phyloP scores from a whole-genome alignment of 2,113 vertebrate species.

The Aramus guarauna region DNA sequence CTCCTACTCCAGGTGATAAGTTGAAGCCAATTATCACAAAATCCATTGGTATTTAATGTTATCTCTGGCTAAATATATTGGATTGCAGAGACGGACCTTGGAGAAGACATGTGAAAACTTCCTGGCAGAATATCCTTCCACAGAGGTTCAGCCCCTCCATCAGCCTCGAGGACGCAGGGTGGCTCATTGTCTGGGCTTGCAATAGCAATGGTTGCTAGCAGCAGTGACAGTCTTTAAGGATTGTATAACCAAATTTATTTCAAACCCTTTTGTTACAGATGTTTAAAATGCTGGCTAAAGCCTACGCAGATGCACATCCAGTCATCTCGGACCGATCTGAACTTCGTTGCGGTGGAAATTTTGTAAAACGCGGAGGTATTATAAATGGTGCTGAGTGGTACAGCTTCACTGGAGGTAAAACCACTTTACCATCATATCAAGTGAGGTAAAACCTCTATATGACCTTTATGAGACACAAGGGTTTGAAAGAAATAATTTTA shows the following conservation, averaged over 20 bases:
- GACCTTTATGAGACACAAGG: not conserved
- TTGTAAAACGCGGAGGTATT: conserved; percentile 84
- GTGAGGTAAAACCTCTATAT: conserved; percentile 53
- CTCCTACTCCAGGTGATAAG: not conserved
- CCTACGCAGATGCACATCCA: conserved; percentile 86
- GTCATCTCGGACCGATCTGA: conserved; percentile 89
- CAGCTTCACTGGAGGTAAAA: conserved; percentile 94
- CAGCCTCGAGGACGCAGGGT: fast-evolving
- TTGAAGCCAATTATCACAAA: not conserved
- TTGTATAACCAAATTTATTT: not conserved
- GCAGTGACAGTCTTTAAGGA: not conserved
- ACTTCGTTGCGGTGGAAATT: conserved; percentile 88
- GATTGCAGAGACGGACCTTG: not conserved
- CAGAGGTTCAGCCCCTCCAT: not conserved
- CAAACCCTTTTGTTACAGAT: conserved; percentile 67
- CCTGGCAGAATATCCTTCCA: not conserved
- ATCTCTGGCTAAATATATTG: not conserved
- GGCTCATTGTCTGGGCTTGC: not conserved
- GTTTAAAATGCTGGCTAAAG: conserved; percentile 88
- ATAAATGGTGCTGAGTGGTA: conserved; percentile 97
- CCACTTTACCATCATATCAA: conserved; percentile 32
- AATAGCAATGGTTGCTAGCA: not conserved
- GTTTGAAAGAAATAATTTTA: not conserved
- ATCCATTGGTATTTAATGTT: not conserved
- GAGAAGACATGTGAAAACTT: not conserved